Percentiles rank a stretch among this genome's conserved stretches.
phyloP scores from a whole-genome alignment of 2,888 invertebrate genomes.

The Eilema caniola region DNA sequence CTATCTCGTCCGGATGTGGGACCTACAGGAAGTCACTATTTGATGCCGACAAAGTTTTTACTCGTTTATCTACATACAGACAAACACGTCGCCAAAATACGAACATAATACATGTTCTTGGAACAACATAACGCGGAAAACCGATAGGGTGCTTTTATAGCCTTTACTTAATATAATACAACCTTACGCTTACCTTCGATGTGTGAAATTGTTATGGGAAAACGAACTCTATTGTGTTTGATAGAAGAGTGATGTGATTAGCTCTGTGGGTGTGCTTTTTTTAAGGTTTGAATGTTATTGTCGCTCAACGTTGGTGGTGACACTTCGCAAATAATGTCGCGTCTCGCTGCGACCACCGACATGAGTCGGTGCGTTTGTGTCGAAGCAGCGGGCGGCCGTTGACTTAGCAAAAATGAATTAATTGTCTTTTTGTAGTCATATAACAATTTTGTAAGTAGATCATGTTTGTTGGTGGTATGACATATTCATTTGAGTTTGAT shows the following conservation, averaged over 20 bases:
- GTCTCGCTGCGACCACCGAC: conserved; percentile 60
- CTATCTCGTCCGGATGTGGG: conserved; percentile 35
- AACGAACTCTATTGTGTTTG: conserved; percentile 34
- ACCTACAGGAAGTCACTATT: conserved; percentile 78
- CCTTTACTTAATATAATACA: conserved; percentile 57
- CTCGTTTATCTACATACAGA: conserved; percentile 58
- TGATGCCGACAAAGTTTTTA: conserved; percentile 71
- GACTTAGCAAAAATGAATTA: conserved; percentile 53
- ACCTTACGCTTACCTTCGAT: conserved; percentile 32
- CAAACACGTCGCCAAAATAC: conserved; percentile 70
- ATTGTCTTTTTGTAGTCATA: conserved; percentile 40
- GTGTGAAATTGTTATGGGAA: conserved; percentile 26
- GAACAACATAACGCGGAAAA: conserved; percentile 73
- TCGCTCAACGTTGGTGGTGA: conserved; percentile 70
- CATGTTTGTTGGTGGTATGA: conserved; percentile 18
- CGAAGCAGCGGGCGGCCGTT: conserved; percentile 52
- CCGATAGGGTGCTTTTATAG: conserved; percentile 77
- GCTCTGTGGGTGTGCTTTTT: conserved; percentile 28
- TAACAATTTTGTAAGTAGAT: conserved; percentile 12
- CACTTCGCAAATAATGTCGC: conserved; percentile 73
- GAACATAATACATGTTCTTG: conserved; percentile 70
- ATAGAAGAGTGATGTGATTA: conserved; percentile 8
- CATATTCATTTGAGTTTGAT: conserved; percentile 2
- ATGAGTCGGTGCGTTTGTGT: conserved; percentile 64
- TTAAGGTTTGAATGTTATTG: conserved; percentile 57